These are phyloP conservation scores for Ridgeia piscesae DNA, from an alignment of 1,140 invertebrate species.

Conservation along the genomic window DNA sequence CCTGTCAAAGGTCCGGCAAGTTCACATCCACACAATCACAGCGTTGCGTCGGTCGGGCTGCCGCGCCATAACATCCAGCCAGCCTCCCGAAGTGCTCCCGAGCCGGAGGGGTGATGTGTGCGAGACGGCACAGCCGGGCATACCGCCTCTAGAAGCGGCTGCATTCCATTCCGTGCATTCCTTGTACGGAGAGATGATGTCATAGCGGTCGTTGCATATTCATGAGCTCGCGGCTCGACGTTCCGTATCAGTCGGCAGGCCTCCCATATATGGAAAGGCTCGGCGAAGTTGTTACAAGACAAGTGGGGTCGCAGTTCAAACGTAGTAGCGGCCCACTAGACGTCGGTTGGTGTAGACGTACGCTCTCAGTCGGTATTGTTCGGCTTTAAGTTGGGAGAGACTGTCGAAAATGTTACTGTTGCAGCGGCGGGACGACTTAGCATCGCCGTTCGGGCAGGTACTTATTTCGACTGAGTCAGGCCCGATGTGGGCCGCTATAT, in stretches of 20 bases:
- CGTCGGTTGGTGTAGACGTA: neutral
- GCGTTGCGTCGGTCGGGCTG: neutral
- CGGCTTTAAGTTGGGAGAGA: neutral
- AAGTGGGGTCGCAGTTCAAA: neutral
- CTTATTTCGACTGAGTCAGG: neutral
- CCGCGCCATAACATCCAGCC: neutral
- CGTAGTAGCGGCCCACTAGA: neutral
- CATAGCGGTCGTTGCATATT: neutral
- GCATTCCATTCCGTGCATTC: neutral
- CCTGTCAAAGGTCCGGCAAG: neutral
- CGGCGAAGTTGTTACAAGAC: neutral
- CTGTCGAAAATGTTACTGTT: neutral
- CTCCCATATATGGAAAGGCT: neutral
- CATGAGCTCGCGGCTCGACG: neutral
- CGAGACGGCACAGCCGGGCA: neutral
- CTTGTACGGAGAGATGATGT: neutral
- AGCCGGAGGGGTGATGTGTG: neutral
- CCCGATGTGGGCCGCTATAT: neutral
- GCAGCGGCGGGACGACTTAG: neutral
- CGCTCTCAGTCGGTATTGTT: neutral
- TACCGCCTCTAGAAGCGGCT: neutral
- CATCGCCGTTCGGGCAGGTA: neutral
- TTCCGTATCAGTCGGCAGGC: neutral
- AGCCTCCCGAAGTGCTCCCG: neutral
- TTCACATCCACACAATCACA: neutral